Conservation (phyloP, 2,797 vertebrate genomes). For the Peromyscus attwateri region DNA sequence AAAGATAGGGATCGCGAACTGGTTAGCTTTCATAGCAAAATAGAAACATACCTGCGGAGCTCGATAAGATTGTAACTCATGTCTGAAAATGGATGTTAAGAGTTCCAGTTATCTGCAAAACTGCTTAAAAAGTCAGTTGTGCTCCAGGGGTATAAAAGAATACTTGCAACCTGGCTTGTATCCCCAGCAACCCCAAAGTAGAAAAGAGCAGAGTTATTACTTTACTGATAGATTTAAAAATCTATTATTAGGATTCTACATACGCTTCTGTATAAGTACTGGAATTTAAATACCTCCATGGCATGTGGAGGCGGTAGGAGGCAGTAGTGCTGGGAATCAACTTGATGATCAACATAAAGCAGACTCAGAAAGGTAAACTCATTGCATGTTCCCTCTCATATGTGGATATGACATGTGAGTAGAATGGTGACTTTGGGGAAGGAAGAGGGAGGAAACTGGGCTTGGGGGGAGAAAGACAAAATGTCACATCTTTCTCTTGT, state of each 20-base stretch:
- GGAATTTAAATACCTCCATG: neutral
- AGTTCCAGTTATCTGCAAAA: neutral
- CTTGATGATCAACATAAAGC: neutral
- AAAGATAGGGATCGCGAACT: constrained; percentile 50
- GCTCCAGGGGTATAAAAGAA: neutral
- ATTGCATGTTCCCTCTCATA: neutral
- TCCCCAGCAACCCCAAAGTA: neutral
- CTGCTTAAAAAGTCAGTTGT: neutral
- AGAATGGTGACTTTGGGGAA: neutral
- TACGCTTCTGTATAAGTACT: neutral
- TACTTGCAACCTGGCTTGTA: neutral
- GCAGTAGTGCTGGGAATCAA: neutral
- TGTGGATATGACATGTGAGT: neutral
- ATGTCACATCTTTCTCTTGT: neutral
- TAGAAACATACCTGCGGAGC: neutral
- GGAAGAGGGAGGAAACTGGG: neutral
- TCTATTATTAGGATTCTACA: neutral
- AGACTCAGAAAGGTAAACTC: neutral
- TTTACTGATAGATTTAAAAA: neutral
- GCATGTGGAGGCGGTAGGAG: neutral
- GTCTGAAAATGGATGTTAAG: neutral
- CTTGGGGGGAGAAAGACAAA: neutral
- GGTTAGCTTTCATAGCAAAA: constrained; percentile 47
- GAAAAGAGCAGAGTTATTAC: neutral
- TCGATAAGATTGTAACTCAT: neutral